Evolutionary conservation across 2,888 invertebrate genomes (phyloP).

Genomic region (Drosophila melanocephala): DNA sequence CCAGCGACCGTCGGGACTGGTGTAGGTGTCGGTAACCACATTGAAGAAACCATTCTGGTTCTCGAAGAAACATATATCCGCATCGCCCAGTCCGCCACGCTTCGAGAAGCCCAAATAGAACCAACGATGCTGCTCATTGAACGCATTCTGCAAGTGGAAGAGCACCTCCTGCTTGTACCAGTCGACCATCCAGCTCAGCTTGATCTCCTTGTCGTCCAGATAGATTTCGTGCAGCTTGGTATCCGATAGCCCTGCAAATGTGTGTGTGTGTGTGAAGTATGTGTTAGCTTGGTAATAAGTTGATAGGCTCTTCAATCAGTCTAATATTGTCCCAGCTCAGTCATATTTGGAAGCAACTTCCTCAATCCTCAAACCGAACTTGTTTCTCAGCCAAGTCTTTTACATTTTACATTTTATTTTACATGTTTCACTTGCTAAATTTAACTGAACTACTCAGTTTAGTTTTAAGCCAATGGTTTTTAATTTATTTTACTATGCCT

Average conservation of each 20-base stretch:
- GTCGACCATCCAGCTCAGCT: conserved; percentile 85
- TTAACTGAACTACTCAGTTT: background rate
- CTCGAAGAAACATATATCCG: conserved; percentile 94
- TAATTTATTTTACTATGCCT: background rate
- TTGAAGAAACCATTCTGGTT: conserved; percentile 86
- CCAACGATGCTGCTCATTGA: conserved; percentile 88
- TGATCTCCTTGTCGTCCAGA: conserved; percentile 84
- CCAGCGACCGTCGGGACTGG: conserved; percentile 88
- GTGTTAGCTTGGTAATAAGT: background rate
- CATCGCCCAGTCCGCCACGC: conserved; percentile 90
- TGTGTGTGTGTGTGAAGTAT: background rate
- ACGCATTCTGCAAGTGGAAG: conserved; percentile 85
- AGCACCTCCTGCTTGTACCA: conserved; percentile 86
- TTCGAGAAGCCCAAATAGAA: conserved; percentile 95
- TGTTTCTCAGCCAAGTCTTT: background rate
- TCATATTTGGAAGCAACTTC: background rate
- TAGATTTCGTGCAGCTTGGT: conserved; percentile 85
- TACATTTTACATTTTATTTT: background rate
- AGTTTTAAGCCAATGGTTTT: background rate
- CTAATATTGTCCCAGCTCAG: background rate
- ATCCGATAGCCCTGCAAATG: conserved; percentile 81
- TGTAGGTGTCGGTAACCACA: conserved; percentile 90
- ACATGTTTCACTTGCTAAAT: background rate
- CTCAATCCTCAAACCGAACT: background rate
- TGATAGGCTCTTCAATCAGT: background rate